Evolutionary conservation across 2,888 invertebrate genomes (phyloP).

Genomic region (Hyppa rectilinea): DNA sequence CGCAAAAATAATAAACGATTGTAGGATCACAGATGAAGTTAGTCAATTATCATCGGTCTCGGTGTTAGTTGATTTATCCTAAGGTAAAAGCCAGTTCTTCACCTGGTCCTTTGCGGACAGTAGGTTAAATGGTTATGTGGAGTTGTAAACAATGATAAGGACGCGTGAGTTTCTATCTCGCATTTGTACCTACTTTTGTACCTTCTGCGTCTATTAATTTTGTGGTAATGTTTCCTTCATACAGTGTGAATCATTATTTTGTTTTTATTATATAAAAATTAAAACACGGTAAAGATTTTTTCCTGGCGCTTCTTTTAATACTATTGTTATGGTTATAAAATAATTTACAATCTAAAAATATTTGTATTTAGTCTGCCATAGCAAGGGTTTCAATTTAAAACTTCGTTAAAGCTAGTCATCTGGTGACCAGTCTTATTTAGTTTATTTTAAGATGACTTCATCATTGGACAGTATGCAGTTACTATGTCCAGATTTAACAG

Average conservation of each 20-base stretch:
- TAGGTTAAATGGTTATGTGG: too few species aligned
- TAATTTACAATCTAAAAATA: slow-evolving; percentile 24
- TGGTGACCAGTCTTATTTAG: background rate
- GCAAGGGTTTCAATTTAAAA: slow-evolving; percentile 30
- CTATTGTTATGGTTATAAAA: background rate
- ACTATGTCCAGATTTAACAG: background rate
- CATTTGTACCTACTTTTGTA: too few species aligned
- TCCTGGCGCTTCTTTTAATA: slow-evolving; percentile 11
- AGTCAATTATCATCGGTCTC: too few species aligned
- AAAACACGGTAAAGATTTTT: background rate
- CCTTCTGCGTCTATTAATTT: slow-evolving; percentile 4
- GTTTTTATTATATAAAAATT: background rate
- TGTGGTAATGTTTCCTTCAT: slow-evolving; percentile 4
- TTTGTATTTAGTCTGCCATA: slow-evolving; percentile 17
- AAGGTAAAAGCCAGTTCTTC: background rate
- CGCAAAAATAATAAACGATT: background rate
- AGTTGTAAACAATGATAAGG: too few species aligned
- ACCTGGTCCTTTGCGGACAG: background rate
- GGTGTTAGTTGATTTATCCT: too few species aligned
- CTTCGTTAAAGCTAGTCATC: background rate
- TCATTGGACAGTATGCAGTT: background rate
- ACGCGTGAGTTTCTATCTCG: too few species aligned
- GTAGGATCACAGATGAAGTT: background rate
- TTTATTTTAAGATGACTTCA: slow-evolving; percentile 21
- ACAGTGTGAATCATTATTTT: slow-evolving; percentile 31